A percentile compares a stretch with the other conserved stretches of the same genome.
Conservation (phyloP, 2,113 vertebrate genomes). For the Scortum barcoo region DNA sequence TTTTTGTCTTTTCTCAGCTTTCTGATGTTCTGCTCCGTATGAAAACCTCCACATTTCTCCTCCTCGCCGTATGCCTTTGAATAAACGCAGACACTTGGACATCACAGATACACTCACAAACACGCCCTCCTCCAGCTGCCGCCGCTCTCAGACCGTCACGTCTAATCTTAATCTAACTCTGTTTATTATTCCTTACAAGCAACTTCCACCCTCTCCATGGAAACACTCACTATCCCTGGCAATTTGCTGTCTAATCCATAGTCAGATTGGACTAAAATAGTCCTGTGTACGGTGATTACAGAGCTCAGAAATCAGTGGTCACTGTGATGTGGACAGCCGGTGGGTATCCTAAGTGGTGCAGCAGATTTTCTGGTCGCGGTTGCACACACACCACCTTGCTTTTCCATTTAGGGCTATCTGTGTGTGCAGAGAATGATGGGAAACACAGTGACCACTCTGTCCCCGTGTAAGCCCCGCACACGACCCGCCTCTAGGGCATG, state of each 20-base stretch:
- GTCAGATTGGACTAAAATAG: constrained; percentile 85
- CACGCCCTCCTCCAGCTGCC: constrained; percentile 54
- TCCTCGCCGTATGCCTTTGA: constrained; percentile 13
- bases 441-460: constrained; percentile 73
- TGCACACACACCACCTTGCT: constrained; percentile 77
- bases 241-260: constrained; percentile 83
- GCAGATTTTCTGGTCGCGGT: constrained; percentile 82
- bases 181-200: constrained; percentile 83
- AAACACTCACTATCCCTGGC: constrained; percentile 74
- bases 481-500: constrained; percentile 7
- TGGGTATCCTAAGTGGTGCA: constrained; percentile 79
- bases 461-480: constrained; percentile 43
- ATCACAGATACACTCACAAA: constrained; percentile 16
- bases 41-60: constrained; percentile 1
- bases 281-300: constrained; percentile 82
- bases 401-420: constrained; percentile 82
- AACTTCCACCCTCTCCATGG: constrained; percentile 82
- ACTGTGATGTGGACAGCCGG: constrained; percentile 84
- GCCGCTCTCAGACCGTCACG: constrained; percentile 57
- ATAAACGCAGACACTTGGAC: not conserved
- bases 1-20: constrained; percentile 25
- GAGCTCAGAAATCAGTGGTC: constrained; percentile 78
- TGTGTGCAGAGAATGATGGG: constrained; percentile 71
- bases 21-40: not conserved
- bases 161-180: constrained; percentile 78